phyloP scores from a whole-genome alignment of 2,113 vertebrate genomes.

The Cromileptes altivelis region DNA sequence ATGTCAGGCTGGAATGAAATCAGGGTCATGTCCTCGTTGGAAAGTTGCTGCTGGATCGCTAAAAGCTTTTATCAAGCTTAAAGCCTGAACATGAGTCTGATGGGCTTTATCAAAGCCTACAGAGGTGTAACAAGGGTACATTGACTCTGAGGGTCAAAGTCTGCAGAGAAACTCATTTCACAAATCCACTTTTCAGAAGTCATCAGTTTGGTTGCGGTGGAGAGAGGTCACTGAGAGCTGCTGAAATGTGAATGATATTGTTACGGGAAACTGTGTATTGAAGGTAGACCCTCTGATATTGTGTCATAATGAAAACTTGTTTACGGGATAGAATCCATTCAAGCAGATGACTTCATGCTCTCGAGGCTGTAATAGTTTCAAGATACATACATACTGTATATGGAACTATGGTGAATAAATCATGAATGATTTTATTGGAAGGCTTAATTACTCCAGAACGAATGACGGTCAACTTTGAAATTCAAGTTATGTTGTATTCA shows the following conservation, averaged over 20 bases:
- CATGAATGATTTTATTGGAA: slow-evolving; percentile 44
- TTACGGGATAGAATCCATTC: slow-evolving; percentile 29
- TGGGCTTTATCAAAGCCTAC: slow-evolving; percentile 32
- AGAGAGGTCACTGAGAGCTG: slow-evolving; percentile 25
- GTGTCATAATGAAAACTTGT: slow-evolving; percentile 14
- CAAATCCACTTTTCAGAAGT: slow-evolving; percentile 30
- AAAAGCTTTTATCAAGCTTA: slow-evolving; percentile 50
- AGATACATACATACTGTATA: slow-evolving; percentile 56
- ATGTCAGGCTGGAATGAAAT: slow-evolving; percentile 52
- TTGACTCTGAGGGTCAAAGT: slow-evolving; percentile 29
- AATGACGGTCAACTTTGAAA: slow-evolving; percentile 56
- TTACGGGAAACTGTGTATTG: slow-evolving; percentile 7
- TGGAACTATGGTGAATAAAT: slow-evolving; percentile 45
- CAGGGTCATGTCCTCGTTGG: slow-evolving; percentile 43
- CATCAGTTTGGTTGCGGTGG: slow-evolving; percentile 12
- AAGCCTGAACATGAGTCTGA: slow-evolving; percentile 14
- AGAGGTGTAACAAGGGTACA: background rate
- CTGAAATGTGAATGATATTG: slow-evolving; percentile 37
- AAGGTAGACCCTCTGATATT: slow-evolving; percentile 1
- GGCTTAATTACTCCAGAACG: slow-evolving; percentile 46
- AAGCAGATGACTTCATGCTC: slow-evolving; percentile 23
- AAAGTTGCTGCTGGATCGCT: slow-evolving; percentile 43
- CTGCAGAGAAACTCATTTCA: slow-evolving; percentile 27
- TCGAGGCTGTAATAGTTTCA: slow-evolving; percentile 29
- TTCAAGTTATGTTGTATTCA: slow-evolving; percentile 30